Conservation (phyloP, 92 coral and sea anemone species). For the Parazoanthus swiftii region DNA sequence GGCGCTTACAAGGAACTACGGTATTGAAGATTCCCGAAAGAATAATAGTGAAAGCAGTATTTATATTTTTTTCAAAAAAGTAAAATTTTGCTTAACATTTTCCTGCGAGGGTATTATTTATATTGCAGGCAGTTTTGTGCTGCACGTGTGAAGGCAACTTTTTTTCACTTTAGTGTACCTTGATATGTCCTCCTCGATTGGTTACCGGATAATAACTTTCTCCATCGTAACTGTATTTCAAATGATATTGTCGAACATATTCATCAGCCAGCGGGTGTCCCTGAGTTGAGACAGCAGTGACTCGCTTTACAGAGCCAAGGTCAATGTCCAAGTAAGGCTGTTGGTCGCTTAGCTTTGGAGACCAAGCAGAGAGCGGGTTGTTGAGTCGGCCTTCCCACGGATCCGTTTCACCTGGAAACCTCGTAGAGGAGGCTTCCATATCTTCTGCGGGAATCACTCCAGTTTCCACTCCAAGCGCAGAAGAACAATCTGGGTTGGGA, state of each 20-base stretch:
- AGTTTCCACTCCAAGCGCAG: constrained; percentile 59
- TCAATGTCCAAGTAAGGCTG: constrained; percentile 48
- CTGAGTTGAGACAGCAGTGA: constrained; percentile 67
- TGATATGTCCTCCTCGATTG: not conserved
- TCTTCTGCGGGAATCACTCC: constrained; percentile 44
- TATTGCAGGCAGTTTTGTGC: not conserved
- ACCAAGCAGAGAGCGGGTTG: constrained; percentile 60
- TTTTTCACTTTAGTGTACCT: not conserved
- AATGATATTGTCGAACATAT: constrained; percentile 48
- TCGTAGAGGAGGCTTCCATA: constrained; percentile 54
- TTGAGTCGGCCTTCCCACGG: constrained; percentile 55
- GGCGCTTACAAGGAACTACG: no score
- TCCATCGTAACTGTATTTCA: constrained; percentile 54
- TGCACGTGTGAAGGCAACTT: not conserved
- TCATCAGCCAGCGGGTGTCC: constrained; percentile 56
- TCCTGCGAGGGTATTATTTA: not conserved
- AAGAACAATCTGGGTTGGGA: constrained; percentile 46
- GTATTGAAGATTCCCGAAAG: no score
- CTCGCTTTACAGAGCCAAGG: constrained; percentile 43
- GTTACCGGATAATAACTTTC: constrained; percentile 5
- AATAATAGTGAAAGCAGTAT: no score
- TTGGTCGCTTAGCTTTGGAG: constrained; percentile 41
- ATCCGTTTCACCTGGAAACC: constrained; percentile 33
- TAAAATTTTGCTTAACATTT: not conserved
- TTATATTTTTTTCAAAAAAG: not conserved